A percentile compares a stretch with the other conserved stretches of the same genome.
Conservation (phyloP, 1,140 invertebrate species). For the Ceratina calcarata region DNA sequence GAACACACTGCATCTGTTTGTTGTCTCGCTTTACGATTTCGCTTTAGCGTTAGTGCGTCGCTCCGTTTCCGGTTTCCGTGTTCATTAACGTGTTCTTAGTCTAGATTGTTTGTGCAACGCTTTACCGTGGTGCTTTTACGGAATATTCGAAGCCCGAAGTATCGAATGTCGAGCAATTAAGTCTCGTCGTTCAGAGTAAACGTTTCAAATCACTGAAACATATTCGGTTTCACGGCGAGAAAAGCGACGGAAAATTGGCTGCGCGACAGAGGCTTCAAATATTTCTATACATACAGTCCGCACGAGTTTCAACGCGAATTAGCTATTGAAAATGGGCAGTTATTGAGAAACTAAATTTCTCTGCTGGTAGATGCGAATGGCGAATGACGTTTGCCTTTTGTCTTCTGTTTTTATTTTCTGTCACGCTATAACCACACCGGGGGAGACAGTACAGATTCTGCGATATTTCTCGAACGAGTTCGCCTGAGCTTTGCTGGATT, state of each 20-base stretch:
- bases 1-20: conserved; percentile 13
- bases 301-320: neutral
- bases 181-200: neutral
- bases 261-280: conserved; percentile 2
- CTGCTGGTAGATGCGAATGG: conserved; percentile 9
- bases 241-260: neutral
- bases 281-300: neutral
- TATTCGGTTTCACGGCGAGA: neutral
- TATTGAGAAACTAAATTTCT: no score
- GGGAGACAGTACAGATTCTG: conserved; percentile 38
- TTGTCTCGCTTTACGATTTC: conserved; percentile 29
- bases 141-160: conserved; percentile 22
- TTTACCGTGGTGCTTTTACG: conserved; percentile 7
- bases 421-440: conserved; percentile 38
- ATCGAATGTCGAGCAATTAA: conserved; percentile 23
- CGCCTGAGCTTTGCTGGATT: conserved; percentile 71
- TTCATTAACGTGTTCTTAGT: conserved; percentile 6
- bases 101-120: conserved; percentile 23
- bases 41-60: conserved; percentile 30
- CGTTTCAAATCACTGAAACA: neutral
- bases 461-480: conserved; percentile 59
- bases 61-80: neutral
- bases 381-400: conserved; percentile 12
- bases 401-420: conserved; percentile 6
- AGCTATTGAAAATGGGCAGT: no score